Percentiles rank a stretch among this genome's conserved stretches.
These are phyloP conservation scores for Chalcosyrphus nemorum DNA, from an alignment of 2,888 invertebrate species.

Conservation along the genomic window DNA sequence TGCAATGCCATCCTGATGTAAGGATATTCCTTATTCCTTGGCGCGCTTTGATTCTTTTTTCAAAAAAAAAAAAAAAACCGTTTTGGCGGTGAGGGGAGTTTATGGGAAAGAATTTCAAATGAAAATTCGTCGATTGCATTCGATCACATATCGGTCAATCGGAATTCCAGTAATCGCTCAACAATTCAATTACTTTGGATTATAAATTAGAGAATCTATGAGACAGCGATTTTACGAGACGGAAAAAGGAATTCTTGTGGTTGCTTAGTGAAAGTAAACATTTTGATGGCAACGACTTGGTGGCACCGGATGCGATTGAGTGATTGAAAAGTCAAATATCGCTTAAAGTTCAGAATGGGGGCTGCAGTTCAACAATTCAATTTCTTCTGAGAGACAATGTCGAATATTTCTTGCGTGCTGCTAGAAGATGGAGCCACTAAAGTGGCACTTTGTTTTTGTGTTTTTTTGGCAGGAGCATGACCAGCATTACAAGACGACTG, in stretches of 20 bases:
- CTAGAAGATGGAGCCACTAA: too few relatives aligned
- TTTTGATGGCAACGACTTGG: neutral
- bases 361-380: too few relatives aligned
- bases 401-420: too few relatives aligned
- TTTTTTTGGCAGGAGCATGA: too few relatives aligned
- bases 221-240: neutral
- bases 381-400: too few relatives aligned
- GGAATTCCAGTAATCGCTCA: slow-evolving; percentile 29
- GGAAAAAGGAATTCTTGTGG: neutral
- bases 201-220: neutral
- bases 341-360: too few relatives aligned
- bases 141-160: slow-evolving; percentile 32
- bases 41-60: slow-evolving; percentile 14
- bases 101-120: slow-evolving; percentile 12
- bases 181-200: slow-evolving; percentile 15
- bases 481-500: too few relatives aligned
- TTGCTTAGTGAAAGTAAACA: neutral
- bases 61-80: too few relatives aligned
- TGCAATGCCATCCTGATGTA: slow-evolving; percentile 31
- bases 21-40: slow-evolving; percentile 12
- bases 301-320: too few relatives aligned
- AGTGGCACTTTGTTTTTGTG: too few relatives aligned
- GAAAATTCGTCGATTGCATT: slow-evolving; percentile 24
- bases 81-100: neutral
- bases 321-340: too few relatives aligned